Conservation (phyloP, 2,888 invertebrate species). For the Blomia tropicalis region DNA sequence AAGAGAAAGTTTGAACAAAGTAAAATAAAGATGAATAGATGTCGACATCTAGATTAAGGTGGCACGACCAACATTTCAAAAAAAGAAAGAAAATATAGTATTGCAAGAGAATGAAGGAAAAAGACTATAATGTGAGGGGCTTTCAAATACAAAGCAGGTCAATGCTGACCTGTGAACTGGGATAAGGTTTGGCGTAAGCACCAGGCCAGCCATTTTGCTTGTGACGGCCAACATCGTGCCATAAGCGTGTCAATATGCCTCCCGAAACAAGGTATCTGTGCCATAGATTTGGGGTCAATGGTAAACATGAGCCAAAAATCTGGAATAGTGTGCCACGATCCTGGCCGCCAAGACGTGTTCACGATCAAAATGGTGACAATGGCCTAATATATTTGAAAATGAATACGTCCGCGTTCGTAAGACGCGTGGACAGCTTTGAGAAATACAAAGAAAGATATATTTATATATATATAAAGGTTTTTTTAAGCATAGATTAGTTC, state of each 20-base stretch:
- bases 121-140: background rate
- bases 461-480: too few relatives aligned
- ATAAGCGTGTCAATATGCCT: background rate
- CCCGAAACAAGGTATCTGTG: constrained; percentile 13
- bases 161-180: too few relatives aligned
- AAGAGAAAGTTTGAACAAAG: background rate
- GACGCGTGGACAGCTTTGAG: too few relatives aligned
- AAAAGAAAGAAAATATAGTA: too few relatives aligned
- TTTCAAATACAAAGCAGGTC: background rate
- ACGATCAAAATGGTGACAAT: background rate
- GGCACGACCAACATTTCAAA: too few relatives aligned
- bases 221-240: background rate
- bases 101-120: background rate
- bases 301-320: background rate
- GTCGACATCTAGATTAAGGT: too few relatives aligned
- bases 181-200: background rate
- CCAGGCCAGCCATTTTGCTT: too few relatives aligned
- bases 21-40: too few relatives aligned
- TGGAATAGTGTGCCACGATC: background rate
- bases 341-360: background rate
- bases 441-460: too few relatives aligned
- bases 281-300: background rate
- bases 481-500: too few relatives aligned
- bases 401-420: too few relatives aligned
- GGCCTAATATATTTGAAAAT: constrained; percentile 3